Conservation (phyloP, 1,140 invertebrate genomes). For the Diploscapter pachys region DNA sequence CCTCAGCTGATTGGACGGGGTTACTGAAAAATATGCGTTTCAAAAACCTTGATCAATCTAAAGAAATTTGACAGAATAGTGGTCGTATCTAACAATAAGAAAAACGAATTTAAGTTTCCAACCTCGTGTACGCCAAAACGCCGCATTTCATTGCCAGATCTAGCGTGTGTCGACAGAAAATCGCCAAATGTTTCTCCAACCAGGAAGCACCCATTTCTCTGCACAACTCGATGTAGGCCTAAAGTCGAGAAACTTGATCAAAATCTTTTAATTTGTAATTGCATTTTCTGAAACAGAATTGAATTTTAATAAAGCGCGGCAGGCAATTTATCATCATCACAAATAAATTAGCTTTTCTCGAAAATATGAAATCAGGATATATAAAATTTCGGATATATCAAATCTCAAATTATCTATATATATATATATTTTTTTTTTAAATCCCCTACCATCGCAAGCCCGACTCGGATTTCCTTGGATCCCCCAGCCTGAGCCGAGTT, state of each 20-base stretch:
- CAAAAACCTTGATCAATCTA: background rate
- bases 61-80: constrained; percentile 2
- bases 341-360: no score
- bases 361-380: constrained; percentile 64
- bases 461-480: constrained; percentile 90
- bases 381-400: constrained; percentile 59
- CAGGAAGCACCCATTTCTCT: constrained; percentile 86
- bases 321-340: no score
- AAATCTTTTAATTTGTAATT: no score
- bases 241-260: background rate
- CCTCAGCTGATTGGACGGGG: constrained; percentile 84
- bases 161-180: constrained; percentile 80
- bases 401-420: constrained; percentile 69
- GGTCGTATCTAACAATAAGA: constrained; percentile 4
- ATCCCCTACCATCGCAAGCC: constrained; percentile 64
- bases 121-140: constrained; percentile 45
- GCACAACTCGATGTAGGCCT: constrained; percentile 83
- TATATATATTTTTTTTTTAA: constrained; percentile 56
- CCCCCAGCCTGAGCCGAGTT: constrained; percentile 73
- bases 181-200: constrained; percentile 84
- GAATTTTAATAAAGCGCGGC: no score
- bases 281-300: no score
- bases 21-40: constrained; percentile 27
- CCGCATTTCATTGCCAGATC: constrained; percentile 74
- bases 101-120: constrained; percentile 4